These are phyloP conservation scores for Lepidonotus clava DNA, from an alignment of 2,888 invertebrate species.

Conservation along the genomic window DNA sequence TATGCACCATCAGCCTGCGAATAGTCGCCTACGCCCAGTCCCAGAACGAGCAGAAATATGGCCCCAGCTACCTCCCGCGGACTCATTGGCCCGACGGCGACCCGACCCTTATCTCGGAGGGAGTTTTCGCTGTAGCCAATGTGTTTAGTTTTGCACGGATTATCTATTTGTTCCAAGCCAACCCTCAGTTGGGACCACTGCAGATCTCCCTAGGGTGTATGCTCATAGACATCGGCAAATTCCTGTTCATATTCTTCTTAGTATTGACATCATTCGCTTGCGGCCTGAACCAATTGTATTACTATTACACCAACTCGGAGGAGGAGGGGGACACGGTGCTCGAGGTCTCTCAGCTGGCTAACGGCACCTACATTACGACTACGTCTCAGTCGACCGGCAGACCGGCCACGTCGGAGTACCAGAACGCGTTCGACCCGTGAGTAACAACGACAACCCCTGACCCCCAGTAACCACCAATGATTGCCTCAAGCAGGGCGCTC, in stretches of 20 bases:
- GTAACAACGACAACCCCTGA: slow-evolving; percentile 50
- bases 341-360: slow-evolving; percentile 7
- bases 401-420: slow-evolving; percentile 54
- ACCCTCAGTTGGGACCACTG: slow-evolving; percentile 83
- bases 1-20: slow-evolving; percentile 82
- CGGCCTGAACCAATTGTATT: slow-evolving; percentile 87
- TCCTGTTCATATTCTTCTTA: slow-evolving; percentile 82
- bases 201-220: slow-evolving; percentile 83
- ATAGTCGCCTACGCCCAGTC: slow-evolving; percentile 79
- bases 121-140: slow-evolving; percentile 83
- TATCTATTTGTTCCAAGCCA: slow-evolving; percentile 83
- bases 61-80: slow-evolving; percentile 78
- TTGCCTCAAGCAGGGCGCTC: no score
- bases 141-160: slow-evolving; percentile 83
- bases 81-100: slow-evolving; percentile 82
- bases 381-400: slow-evolving; percentile 1
- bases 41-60: slow-evolving; percentile 77
- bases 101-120: slow-evolving; percentile 83
- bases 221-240: slow-evolving; percentile 83
- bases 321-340: neutral
- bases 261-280: slow-evolving; percentile 82
- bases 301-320: slow-evolving; percentile 80
- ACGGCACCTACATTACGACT: slow-evolving; percentile 47
- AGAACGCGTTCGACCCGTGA: slow-evolving; percentile 68
- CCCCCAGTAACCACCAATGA: neutral